Evolutionary conservation across 2,113 vertebrate species (phyloP).

Genomic region (Sinocyclocheilus maitianheensis): DNA sequence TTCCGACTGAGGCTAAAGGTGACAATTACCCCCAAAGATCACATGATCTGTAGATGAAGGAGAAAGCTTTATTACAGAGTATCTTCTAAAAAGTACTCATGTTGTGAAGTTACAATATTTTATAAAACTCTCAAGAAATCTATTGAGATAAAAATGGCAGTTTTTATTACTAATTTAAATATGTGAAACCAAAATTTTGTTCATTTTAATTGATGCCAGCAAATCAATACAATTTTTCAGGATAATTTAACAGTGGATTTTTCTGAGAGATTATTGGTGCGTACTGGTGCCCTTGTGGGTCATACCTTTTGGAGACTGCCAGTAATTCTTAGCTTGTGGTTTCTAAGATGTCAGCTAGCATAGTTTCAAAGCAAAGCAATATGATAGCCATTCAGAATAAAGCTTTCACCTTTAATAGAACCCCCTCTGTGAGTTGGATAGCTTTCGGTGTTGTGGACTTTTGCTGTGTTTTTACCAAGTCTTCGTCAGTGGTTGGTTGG

Average conservation of each 20-base stretch:
- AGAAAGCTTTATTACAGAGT: constrained; percentile 76
- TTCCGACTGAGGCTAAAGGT: constrained; percentile 79
- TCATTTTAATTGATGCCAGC: neutral
- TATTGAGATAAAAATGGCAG: neutral
- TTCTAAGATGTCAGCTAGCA: neutral
- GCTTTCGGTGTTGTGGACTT: constrained; percentile 79
- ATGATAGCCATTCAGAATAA: constrained; percentile 68
- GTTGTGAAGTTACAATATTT: too few relatives aligned
- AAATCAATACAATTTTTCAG: neutral
- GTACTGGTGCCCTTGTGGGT: neutral
- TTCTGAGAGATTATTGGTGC: neutral
- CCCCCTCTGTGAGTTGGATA: constrained; percentile 77
- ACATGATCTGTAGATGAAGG: constrained; percentile 73
- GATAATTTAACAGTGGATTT: neutral
- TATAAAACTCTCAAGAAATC: too few relatives aligned
- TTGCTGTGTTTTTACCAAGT: constrained; percentile 77
- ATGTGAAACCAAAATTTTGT: neutral
- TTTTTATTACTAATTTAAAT: neutral
- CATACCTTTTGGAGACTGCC: neutral
- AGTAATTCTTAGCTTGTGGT: constrained; percentile 12
- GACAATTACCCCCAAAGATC: constrained; percentile 76
- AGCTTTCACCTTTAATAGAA: constrained; percentile 76
- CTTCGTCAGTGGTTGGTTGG: constrained; percentile 75
- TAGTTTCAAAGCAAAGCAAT: constrained; percentile 18
- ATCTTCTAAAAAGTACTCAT: neutral